A percentile compares a stretch with the other conserved stretches of the same genome.
phyloP scores from a whole-genome alignment of 2,888 invertebrate genomes.

The Encarsia formosa region DNA sequence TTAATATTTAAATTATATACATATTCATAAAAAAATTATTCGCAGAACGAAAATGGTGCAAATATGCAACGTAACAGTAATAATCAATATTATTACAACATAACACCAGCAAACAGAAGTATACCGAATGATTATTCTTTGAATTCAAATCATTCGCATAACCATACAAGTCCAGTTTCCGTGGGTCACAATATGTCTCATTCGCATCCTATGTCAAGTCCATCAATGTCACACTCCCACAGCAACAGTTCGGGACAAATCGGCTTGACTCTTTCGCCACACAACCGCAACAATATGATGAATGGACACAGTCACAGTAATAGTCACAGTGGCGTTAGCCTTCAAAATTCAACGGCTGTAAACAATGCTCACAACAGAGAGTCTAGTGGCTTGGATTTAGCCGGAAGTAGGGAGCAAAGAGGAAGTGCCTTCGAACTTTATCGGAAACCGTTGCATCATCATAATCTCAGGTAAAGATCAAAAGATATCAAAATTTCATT shows the following conservation, averaged over 20 bases:
- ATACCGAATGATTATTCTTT: constrained; percentile 36
- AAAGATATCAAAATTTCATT: no score
- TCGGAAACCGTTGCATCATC: constrained; percentile 82
- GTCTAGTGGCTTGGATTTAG: constrained; percentile 61
- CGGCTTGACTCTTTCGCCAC: constrained; percentile 39
- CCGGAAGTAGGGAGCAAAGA: constrained; percentile 83
- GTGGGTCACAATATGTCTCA: constrained; percentile 48
- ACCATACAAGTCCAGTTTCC: constrained; percentile 35
- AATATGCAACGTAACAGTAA: constrained; percentile 53
- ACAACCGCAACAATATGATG: constrained; percentile 41
- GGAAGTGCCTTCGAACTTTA: constrained; percentile 95
- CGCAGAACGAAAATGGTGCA: constrained; percentile 52
- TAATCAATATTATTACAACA: constrained; percentile 55
- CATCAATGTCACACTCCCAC: constrained; percentile 46
- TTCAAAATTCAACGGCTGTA: constrained; percentile 34
- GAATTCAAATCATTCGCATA: constrained; percentile 43
- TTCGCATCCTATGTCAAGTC: constrained; percentile 44
- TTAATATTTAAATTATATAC: no score
- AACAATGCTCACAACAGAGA: constrained; percentile 49
- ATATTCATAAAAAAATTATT: no score
- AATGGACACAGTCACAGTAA: constrained; percentile 44
- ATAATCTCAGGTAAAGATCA: constrained; percentile 79
- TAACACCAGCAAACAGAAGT: constrained; percentile 37
- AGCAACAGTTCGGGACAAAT: constrained; percentile 48
- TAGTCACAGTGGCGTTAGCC: constrained; percentile 34